Evolutionary conservation across 2,113 vertebrate species (phyloP).

Genomic region (Dromiciops gliroides): DNA sequence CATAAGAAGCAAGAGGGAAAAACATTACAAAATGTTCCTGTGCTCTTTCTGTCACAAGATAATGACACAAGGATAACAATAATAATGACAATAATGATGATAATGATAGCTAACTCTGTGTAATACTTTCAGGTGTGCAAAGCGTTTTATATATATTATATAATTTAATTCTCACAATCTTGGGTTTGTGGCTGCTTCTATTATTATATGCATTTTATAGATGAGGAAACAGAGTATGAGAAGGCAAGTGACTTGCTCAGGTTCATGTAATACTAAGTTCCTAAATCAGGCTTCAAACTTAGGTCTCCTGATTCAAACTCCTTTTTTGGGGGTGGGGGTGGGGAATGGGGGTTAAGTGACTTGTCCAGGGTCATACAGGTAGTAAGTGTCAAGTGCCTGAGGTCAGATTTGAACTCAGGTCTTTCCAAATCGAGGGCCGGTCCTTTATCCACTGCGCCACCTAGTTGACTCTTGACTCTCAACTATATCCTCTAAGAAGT

Average conservation of each 20-base stretch:
- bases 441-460: too few species aligned
- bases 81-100: too few species aligned
- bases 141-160: not conserved
- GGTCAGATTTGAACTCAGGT: too few species aligned
- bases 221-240: not conserved
- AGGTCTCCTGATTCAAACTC: too few species aligned
- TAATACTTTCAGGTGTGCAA: not conserved
- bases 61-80: not conserved
- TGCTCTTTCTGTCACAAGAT: not conserved
- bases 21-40: not conserved
- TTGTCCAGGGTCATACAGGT: too few species aligned
- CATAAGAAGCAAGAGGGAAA: not conserved
- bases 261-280: not conserved
- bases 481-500: not conserved
- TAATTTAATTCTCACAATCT: not conserved
- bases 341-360: too few species aligned
- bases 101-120: not conserved
- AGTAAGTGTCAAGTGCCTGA: too few species aligned
- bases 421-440: too few species aligned
- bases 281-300: not conserved
- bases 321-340: too few species aligned
- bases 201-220: not conserved
- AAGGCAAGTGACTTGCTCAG: not conserved
- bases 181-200: not conserved
- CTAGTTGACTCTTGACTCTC: too few species aligned